These are phyloP conservation scores for Carapus acus DNA, from an alignment of 2,797 vertebrate genomes.

Conservation along the genomic window DNA sequence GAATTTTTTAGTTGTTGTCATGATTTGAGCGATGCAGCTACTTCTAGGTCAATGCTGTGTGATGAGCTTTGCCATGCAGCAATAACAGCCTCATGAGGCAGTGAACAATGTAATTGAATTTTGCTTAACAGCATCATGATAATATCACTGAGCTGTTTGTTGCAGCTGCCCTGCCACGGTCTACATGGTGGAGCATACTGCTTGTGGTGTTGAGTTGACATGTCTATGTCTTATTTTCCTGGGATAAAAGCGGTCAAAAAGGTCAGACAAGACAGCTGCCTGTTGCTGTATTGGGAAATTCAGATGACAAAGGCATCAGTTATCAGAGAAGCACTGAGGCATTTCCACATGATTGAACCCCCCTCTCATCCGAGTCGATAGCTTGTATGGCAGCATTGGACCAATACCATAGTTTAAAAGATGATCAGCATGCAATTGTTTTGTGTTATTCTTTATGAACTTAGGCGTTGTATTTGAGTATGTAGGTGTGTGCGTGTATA, in stretches of 20 bases:
- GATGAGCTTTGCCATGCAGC: conserved; percentile 30
- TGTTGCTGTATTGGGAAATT: conserved; percentile 19
- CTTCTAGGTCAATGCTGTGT: conserved; percentile 18
- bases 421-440: conserved; percentile 16
- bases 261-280: conserved; percentile 14
- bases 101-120: conserved; percentile 3
- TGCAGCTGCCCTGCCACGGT: too few species aligned
- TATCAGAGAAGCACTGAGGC: conserved; percentile 9
- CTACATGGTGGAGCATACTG: conserved; percentile 3
- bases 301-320: conserved; percentile 6
- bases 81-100: conserved; percentile 21
- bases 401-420: conserved; percentile 23
- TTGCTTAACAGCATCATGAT: conserved; percentile 13
- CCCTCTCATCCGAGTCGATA: conserved; percentile 3
- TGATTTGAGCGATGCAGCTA: conserved; percentile 9
- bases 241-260: conserved; percentile 12
- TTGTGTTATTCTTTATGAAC: too few species aligned
- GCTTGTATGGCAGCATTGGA: conserved; percentile 16
- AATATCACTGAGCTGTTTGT: conserved; percentile 21
- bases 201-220: neutral
- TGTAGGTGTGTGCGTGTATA: conserved; percentile 29
- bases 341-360: conserved; percentile 13
- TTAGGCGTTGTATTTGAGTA: neutral
- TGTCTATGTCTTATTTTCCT: too few species aligned
- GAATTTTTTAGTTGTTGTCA: conserved; percentile 26